Evolutionary conservation across 2,113 vertebrate genomes (phyloP), one percentile per base, ranked within the genome.

Genomic region (Phylloscopus trochilus): DNA sequence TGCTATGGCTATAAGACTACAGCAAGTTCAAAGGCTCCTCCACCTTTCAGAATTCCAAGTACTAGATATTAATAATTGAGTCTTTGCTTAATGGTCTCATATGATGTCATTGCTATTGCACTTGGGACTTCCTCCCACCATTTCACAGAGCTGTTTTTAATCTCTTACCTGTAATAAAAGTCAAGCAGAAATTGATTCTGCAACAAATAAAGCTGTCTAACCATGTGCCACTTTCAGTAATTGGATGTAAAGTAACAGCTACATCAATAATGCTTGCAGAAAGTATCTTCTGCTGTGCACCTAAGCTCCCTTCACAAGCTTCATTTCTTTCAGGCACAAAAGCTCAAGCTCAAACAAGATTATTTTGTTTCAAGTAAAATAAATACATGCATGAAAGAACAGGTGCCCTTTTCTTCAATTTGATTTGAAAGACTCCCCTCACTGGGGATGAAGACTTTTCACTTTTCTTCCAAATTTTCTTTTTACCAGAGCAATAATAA

Each of bases 161-260:
- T 75, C 81, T 89, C 69, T 59, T 44, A 91, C 70, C 51, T 94
- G 66, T 72, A 96, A 84, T 72, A 91, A 52, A 94, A 81, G 56
- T 24, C 56, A 84, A 68, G 52, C 39, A 87, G 77, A 41, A 28
- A 92, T 19, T 55, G 69, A 92, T 92, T 88, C 66, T 39, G 64
- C 81, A 91, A 83, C 81, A 91, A 84, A 91, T 84, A 59, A 78
- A 92, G 23, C 59, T 69, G 75, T 41, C 83, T 52, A 56, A 44
- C 39, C 51, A 63, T 24, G 39, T 39, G 49, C 75, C 79, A 18
- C 91, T 83, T 84, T 67, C 66, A 18, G 46, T 60, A 91, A 80
- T 43, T 53, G 60, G 41, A 86, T 80, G 41, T 18, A 73, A 52
- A 80, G 23, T 28, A 74, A 49, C 31, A 91, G 31, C 47, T 49